These are phyloP conservation scores for Andrena hattorfiana DNA, from an alignment of 2,888 invertebrate species.

Conservation along the genomic window DNA sequence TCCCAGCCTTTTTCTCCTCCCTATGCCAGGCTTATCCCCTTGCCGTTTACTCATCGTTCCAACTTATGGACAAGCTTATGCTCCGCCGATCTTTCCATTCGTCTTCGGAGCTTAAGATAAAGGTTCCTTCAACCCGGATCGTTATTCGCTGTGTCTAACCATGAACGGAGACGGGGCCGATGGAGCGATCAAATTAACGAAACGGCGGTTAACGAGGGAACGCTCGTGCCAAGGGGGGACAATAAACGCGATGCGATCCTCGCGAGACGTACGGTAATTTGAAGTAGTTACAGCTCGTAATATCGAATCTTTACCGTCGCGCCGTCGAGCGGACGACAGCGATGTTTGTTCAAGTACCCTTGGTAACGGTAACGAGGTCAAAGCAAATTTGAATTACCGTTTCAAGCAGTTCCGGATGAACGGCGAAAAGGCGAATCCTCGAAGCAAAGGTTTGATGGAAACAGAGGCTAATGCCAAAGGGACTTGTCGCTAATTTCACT, in stretches of 20 bases:
- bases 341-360: slow-evolving; percentile 15
- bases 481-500: slow-evolving; percentile 17
- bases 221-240: background rate
- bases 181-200: background rate
- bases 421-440: slow-evolving; percentile 33
- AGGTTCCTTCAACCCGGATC: background rate
- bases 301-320: slow-evolving; percentile 21
- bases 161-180: no score
- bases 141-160: no score
- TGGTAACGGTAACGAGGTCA: slow-evolving; percentile 43
- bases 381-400: slow-evolving; percentile 43
- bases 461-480: background rate
- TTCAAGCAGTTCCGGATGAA: slow-evolving; percentile 34
- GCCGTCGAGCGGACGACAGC: background rate
- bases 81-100: background rate
- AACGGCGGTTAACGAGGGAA: background rate
- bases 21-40: background rate
- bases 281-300: slow-evolving; percentile 33
- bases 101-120: background rate
- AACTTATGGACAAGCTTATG: background rate
- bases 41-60: background rate
- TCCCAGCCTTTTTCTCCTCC: background rate
- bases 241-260: background rate
- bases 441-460: slow-evolving; percentile 1
- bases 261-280: slow-evolving; percentile 21